Evolutionary conservation across 2,888 invertebrate genomes (phyloP), one percentile per base, ranked within the genome.

Genomic region (Napeogenes sylphis): DNA sequence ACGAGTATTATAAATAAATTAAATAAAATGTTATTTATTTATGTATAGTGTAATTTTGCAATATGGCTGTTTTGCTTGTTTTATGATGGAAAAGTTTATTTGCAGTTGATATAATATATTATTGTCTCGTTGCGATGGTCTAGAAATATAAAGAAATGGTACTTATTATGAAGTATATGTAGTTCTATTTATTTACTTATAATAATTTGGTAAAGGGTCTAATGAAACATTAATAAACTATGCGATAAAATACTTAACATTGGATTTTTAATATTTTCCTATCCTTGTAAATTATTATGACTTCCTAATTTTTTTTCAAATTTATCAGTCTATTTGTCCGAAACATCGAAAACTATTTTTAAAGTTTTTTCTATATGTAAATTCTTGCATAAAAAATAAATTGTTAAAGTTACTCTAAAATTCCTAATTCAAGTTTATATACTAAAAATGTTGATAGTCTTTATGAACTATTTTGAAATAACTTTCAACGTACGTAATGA

Each of bases 161-260:
- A 90, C 83, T 87, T 88, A 87, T 79, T 87, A 86, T 87, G 84
- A 78, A 82, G 79, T 87, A 86, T 87, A 86, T 84, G 84, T 90
- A 89, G 87, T 85, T 89, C 79, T 90, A 90, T 90, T 91, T 90
- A 90, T 90, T 90, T 90, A 88, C 87, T 86, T 88, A 84, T 84
- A 83, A 83, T 90, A 88, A 89, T 90, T 90, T 90, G 90, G 90
- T 90, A 90, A 90, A 89, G 90, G 90, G 90, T 90, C 88, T 90
- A 90, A 88, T 90, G 84, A 89, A 87, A 86, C 87, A 86, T 84
- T 86, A 89, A 89, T 88, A 88, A 88, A 89, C 81, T 87, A 87
- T 86, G 86, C 82, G 81, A 85, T 81, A 77, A 76, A 76, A 79
- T 70, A 78, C 67, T 69, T 64, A 57, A 68, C 58, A 62, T 57